A percentile compares a stretch with the other conserved stretches of the same genome.
These are phyloP conservation scores for Phaedon cochleariae DNA, from an alignment of 2,888 invertebrate species.

Conservation along the genomic window DNA sequence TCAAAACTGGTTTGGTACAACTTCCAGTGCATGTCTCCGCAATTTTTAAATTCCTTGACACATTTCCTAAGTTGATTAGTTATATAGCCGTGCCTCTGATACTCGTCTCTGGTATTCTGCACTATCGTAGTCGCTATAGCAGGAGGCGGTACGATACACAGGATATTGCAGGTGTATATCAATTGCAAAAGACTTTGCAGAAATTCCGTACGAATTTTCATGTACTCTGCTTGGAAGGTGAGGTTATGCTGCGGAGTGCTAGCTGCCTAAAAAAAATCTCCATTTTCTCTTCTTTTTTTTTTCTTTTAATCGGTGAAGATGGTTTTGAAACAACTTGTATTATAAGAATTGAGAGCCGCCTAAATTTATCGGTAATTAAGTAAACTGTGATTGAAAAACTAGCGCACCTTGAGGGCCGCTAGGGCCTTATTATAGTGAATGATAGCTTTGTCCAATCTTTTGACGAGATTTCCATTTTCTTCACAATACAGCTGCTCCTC, in stretches of 20 bases:
- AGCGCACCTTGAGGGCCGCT: slow-evolving; percentile 66
- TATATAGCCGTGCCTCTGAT: slow-evolving; percentile 81
- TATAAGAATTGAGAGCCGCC: no score
- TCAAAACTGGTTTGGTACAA: slow-evolving; percentile 87
- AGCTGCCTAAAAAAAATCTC: slow-evolving; percentile 66
- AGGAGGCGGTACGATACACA: slow-evolving; percentile 91
- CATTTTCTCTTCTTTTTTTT: no score
- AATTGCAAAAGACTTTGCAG: slow-evolving; percentile 74
- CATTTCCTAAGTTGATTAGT: slow-evolving; percentile 81
- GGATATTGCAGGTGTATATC: slow-evolving; percentile 75
- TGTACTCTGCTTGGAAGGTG: slow-evolving; percentile 80
- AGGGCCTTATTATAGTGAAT: slow-evolving; percentile 73
- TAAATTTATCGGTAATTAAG: no score
- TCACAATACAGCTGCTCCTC: slow-evolving; percentile 71
- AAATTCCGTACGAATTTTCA: slow-evolving; percentile 78
- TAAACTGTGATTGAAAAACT: no score
- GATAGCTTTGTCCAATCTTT: slow-evolving; percentile 66
- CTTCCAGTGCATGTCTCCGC: slow-evolving; percentile 78
- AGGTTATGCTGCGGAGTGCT: slow-evolving; percentile 71
- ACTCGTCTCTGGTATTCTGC: slow-evolving; percentile 78
- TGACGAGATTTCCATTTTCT: slow-evolving; percentile 57
- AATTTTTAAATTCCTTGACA: slow-evolving; percentile 74
- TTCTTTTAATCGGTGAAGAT: no score
- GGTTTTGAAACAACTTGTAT: no score
- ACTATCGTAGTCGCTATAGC: slow-evolving; percentile 88